Percentiles rank a stretch among this genome's conserved stretches.
phyloP scores from a whole-genome alignment of 2,113 vertebrate species.

The Poeciliopsis retropinna region DNA sequence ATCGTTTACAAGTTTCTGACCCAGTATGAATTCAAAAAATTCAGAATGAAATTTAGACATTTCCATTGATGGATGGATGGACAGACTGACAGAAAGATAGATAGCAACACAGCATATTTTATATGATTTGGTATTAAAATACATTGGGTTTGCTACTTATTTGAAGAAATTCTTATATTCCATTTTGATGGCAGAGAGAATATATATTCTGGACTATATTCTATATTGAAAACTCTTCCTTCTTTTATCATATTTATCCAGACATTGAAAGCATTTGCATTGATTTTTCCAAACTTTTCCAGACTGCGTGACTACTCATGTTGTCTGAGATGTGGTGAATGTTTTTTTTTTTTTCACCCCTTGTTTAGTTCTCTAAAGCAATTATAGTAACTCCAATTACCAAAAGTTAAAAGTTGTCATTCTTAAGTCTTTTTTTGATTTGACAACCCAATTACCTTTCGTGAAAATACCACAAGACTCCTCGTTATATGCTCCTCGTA shows the following conservation, averaged over 20 bases:
- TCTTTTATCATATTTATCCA: too few species aligned
- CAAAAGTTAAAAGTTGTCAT: slow-evolving; percentile 19
- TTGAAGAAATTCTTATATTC: too few species aligned
- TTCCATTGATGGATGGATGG: neutral
- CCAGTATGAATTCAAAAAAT: neutral
- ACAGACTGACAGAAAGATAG: too few species aligned
- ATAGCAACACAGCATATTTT: neutral
- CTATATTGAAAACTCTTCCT: too few species aligned
- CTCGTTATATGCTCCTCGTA: slow-evolving; percentile 26
- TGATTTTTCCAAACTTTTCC: neutral
- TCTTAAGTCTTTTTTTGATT: slow-evolving; percentile 28
- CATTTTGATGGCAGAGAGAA: too few species aligned
- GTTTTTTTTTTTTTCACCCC: neutral
- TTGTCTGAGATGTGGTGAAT: neutral
- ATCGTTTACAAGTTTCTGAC: neutral
- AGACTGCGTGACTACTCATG: neutral
- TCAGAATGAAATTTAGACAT: neutral
- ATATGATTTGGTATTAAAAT: neutral
- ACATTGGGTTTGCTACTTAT: neutral
- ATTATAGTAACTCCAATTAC: slow-evolving; percentile 19
- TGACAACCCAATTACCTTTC: slow-evolving; percentile 51
- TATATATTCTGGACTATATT: too few species aligned
- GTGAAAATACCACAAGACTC: slow-evolving; percentile 29
- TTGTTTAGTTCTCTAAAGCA: neutral
- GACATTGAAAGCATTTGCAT: too few species aligned